Base-by-base conservation (phyloP, 2,888 invertebrate genomes). In the Leptinotarsa peninsularis region DNA sequence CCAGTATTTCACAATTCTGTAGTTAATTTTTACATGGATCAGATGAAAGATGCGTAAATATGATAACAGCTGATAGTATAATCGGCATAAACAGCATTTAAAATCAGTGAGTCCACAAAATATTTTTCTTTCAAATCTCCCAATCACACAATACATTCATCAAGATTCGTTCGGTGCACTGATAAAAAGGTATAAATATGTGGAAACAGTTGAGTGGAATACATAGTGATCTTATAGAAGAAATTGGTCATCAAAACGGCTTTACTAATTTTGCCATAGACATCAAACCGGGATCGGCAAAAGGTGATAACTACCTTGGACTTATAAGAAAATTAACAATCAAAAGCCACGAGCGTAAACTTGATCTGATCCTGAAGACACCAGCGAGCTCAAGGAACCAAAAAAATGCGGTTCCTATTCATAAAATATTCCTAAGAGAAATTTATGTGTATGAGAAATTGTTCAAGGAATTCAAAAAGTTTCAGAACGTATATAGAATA, bases 301-400 rank as follows among this genome's bases (percentile, higher is more conserved):
- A 78, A 75, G 79, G 81, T 21, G 80, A 80, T 23, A 81, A 81
- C 67, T 82, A 81, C 67, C 52, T 83, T 13, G 83, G 83, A 23
- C 60, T 81, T 1, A 81, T 85, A 52, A 79, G 78, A 7, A 76
- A 50, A 71, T 78, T 74, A 17, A 79, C 66, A 49, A 77, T 81
- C 13, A 66, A 73, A 27, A 66, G 73, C 27, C 17, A 49, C 15
- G 66, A 71, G 4, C 76, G 67, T 21, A 27, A 60, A 14, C 56
- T 76, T 13, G 75, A 82, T 69, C 78, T 84, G 63, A 85, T 86
- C 13, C 73, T 84, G 17, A 86, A 86, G 80, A 81, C 82, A 50
- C 83, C 86, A 0, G 82, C 82, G 15, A 67, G 68, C 18, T 77
- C 74, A 15, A 82, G 82, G 67, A 73, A 52, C 10, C 75, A 83